phyloP scores from a whole-genome alignment of 2,113 vertebrate genomes.

The Zingel zingel region DNA sequence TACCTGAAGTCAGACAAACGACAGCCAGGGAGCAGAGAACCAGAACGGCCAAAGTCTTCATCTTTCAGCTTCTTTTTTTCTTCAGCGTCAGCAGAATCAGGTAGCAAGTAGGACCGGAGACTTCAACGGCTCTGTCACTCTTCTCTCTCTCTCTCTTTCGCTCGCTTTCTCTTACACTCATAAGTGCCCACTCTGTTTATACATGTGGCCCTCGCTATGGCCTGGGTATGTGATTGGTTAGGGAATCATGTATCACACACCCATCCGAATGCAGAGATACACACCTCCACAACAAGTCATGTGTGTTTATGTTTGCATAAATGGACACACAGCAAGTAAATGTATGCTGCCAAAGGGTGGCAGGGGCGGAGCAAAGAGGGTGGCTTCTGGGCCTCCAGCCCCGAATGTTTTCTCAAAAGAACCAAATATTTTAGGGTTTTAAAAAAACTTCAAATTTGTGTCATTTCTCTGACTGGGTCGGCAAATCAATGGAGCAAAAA shows the following conservation, averaged over 20 bases:
- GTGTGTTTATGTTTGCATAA: no score
- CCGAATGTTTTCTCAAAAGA: no score
- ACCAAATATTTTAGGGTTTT: no score
- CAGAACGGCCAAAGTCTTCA: constrained; percentile 75
- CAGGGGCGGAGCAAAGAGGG: no score
- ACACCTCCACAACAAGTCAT: constrained; percentile 36
- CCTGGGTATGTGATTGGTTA: constrained; percentile 72
- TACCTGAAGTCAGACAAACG: constrained; percentile 72
- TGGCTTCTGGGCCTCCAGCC: no score
- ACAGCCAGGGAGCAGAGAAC: constrained; percentile 68
- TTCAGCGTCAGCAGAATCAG: constrained; percentile 44
- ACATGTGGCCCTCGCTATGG: constrained; percentile 56
- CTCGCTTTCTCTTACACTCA: neutral
- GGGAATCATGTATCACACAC: constrained; percentile 74
- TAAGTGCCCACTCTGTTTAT: constrained; percentile 60
- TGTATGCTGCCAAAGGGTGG: neutral
- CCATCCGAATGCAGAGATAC: constrained; percentile 50
- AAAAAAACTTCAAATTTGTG: no score
- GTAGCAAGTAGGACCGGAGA: constrained; percentile 30
- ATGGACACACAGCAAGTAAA: neutral
- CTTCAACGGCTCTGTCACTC: constrained; percentile 8
- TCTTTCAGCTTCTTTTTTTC: constrained; percentile 60
- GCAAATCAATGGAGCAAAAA: no score
- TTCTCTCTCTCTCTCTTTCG: constrained; percentile 1
- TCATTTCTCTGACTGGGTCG: no score